These are phyloP conservation scores for Athripsodes cinereus DNA, from an alignment of 2,888 invertebrate species.

Conservation along the genomic window DNA sequence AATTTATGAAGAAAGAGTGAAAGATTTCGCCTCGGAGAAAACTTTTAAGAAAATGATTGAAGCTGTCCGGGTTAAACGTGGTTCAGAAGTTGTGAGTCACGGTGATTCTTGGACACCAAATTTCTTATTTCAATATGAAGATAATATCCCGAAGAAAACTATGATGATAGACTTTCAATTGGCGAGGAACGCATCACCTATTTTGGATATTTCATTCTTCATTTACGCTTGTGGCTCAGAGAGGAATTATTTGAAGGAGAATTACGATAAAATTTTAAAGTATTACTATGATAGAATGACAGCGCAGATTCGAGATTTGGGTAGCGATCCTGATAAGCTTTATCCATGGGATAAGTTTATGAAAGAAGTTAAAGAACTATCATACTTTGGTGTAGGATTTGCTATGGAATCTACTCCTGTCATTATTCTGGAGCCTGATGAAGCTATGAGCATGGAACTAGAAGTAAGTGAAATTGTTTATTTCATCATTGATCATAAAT, in stretches of 20 bases:
- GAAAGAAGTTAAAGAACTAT: slow-evolving; percentile 52
- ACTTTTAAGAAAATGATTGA: slow-evolving; percentile 45
- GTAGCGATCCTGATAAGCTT: slow-evolving; percentile 52
- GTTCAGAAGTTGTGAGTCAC: slow-evolving; percentile 57
- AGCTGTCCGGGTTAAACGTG: slow-evolving; percentile 36
- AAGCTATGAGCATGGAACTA: slow-evolving; percentile 50
- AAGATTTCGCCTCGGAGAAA: slow-evolving; percentile 48
- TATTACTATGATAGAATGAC: slow-evolving; percentile 55
- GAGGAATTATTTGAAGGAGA: slow-evolving; percentile 29
- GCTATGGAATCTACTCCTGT: slow-evolving; percentile 56
- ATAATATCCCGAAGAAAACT: slow-evolving; percentile 37
- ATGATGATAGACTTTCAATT: slow-evolving; percentile 68
- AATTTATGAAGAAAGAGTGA: slow-evolving; percentile 51
- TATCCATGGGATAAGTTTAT: slow-evolving; percentile 48
- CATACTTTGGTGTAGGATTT: slow-evolving; percentile 52
- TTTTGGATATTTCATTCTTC: slow-evolving; percentile 55
- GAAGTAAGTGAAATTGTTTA: slow-evolving; percentile 41
- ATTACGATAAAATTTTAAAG: slow-evolving; percentile 55
- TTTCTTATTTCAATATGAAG: slow-evolving; percentile 50
- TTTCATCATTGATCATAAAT: too few species aligned
- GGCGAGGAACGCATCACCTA: slow-evolving; percentile 51
- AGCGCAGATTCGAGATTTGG: slow-evolving; percentile 50
- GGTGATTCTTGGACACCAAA: slow-evolving; percentile 76
- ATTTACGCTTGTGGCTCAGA: slow-evolving; percentile 58
- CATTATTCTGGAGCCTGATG: slow-evolving; percentile 50